Conservation (phyloP, 2,797 vertebrate species). For the Enteromius viviparus region DNA sequence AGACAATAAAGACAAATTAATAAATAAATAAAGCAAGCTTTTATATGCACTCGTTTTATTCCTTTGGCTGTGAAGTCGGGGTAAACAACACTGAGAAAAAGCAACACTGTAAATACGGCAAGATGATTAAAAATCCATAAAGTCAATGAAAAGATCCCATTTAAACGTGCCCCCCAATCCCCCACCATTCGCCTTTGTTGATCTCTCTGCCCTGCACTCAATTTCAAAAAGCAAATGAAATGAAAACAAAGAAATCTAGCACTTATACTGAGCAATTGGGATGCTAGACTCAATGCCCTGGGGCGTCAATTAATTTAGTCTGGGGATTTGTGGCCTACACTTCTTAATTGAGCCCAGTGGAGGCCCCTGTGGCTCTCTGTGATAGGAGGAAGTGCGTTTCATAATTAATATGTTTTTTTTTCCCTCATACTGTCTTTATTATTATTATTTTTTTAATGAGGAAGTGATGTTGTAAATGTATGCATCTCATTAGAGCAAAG, state of each 20-base stretch:
- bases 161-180: slow-evolving; percentile 58
- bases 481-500: slow-evolving; percentile 77
- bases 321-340: slow-evolving; percentile 82
- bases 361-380: slow-evolving; percentile 76
- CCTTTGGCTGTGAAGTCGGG: slow-evolving; percentile 46
- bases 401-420: slow-evolving; percentile 79
- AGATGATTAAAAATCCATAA: slow-evolving; percentile 69
- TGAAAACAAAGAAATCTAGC: slow-evolving; percentile 79
- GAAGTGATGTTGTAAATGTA: slow-evolving; percentile 79
- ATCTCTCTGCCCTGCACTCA: slow-evolving; percentile 48
- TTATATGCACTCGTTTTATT: slow-evolving; percentile 37
- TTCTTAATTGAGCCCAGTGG: slow-evolving; percentile 84
- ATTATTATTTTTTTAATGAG: slow-evolving; percentile 83
- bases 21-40: slow-evolving; percentile 46
- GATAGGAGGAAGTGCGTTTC: slow-evolving; percentile 78
- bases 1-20: slow-evolving; percentile 49
- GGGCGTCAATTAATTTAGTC: slow-evolving; percentile 87
- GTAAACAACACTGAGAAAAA: slow-evolving; percentile 53
- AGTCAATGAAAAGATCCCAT: slow-evolving; percentile 68
- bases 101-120: slow-evolving; percentile 67
- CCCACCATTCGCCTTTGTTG: slow-evolving; percentile 59
- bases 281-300: slow-evolving; percentile 76
- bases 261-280: slow-evolving; percentile 72
- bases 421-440: slow-evolving; percentile 64
- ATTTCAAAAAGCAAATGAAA: slow-evolving; percentile 71